phyloP scores from a whole-genome alignment of 2,888 invertebrate species.

The Meiosimyza decipiens region DNA sequence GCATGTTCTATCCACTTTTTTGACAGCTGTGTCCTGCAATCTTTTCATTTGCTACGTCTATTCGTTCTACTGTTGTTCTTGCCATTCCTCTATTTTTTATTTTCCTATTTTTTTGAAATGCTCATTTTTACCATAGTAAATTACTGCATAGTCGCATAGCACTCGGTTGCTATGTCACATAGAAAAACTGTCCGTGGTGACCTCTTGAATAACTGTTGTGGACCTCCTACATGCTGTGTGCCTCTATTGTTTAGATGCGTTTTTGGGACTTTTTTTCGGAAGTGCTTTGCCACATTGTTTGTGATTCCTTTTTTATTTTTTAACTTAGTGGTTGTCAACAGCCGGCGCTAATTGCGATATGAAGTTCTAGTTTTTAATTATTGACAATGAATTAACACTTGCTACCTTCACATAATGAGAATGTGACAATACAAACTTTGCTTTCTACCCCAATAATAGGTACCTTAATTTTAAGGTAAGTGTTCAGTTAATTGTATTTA shows the following conservation, averaged over 20 bases:
- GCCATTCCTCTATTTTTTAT: neutral
- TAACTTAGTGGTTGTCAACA: neutral
- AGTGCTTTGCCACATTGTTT: neutral
- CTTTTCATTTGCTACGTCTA: no score
- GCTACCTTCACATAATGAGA: no score
- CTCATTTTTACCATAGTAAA: slow-evolving; percentile 4
- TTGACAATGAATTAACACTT: no score
- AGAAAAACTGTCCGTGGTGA: slow-evolving; percentile 4
- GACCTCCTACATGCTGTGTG: slow-evolving; percentile 8
- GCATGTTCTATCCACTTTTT: neutral
- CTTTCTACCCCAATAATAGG: no score
- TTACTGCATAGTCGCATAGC: slow-evolving; percentile 4
- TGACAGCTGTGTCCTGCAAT: neutral
- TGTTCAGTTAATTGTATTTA: no score
- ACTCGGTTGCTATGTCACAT: neutral
- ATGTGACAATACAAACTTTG: no score
- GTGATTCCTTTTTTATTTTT: neutral
- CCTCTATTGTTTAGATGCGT: neutral
- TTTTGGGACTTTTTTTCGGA: neutral
- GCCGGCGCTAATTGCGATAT: neutral
- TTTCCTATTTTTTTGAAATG: neutral
- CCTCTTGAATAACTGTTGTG: slow-evolving; percentile 15
- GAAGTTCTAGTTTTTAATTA: no score
- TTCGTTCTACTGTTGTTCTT: no score
- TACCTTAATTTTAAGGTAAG: no score